Conservation (phyloP, 2,113 vertebrate species). For the Cynocephalus volans region DNA sequence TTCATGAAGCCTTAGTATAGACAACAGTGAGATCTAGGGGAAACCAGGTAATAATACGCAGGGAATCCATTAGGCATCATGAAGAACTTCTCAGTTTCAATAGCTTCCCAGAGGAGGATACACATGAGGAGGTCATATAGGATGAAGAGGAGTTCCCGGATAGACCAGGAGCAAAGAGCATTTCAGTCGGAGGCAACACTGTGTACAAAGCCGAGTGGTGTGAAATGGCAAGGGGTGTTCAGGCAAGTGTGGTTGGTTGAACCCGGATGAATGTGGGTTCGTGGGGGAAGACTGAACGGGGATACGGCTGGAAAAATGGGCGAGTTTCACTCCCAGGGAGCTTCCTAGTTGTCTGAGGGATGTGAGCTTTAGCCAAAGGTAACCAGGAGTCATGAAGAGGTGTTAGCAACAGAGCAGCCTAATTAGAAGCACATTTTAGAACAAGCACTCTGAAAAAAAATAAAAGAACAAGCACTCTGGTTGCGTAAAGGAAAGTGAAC, state of each 20-base stretch:
- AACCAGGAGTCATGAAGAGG: background rate
- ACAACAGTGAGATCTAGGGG: background rate
- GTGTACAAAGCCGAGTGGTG: background rate
- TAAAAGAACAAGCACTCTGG: background rate
- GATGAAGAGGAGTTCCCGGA: slow-evolving; percentile 1
- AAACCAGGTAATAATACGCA: background rate
- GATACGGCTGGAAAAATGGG: background rate
- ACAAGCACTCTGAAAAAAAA: background rate
- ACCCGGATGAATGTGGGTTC: background rate
- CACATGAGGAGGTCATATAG: background rate
- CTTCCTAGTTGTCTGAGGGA: background rate
- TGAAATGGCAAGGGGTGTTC: background rate
- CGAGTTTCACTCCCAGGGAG: background rate
- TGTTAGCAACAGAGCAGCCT: background rate
- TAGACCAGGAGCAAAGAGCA: background rate
- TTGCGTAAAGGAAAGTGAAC: background rate
- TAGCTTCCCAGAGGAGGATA: background rate
- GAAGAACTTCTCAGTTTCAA: background rate
- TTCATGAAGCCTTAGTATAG: background rate
- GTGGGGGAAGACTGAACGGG: too few species aligned
- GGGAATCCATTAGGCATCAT: background rate
- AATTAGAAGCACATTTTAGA: background rate
- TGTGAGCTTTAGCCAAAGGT: background rate
- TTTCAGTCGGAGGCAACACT: background rate
- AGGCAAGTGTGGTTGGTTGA: background rate